Evolutionary conservation across 2,797 vertebrate genomes (phyloP).

Genomic region (Sebastes umbrosus): DNA sequence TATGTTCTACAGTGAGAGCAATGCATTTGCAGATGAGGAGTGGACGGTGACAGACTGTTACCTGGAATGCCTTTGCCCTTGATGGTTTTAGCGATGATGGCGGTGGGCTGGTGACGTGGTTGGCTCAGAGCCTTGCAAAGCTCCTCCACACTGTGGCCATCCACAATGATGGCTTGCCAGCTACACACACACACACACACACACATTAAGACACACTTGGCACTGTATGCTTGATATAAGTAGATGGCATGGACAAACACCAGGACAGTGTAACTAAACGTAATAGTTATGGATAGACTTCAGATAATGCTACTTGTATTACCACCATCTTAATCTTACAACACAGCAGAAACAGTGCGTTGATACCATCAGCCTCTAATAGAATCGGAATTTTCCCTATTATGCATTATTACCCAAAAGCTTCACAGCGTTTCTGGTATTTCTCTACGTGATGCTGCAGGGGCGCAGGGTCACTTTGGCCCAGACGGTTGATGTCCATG

Average conservation of each 20-base stretch:
- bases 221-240: not conserved
- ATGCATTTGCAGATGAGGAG: not conserved
- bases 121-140: conserved; percentile 95
- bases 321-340: not conserved
- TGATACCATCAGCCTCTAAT: not conserved
- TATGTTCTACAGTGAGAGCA: not conserved
- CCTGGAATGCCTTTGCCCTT: conserved; percentile 96
- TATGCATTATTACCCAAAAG: conserved; percentile 86
- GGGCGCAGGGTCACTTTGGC: conserved; percentile 92
- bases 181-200: conserved; percentile 70
- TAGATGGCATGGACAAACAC: not conserved
- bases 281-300: not conserved
- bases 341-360: not conserved
- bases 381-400: not conserved
- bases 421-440: conserved; percentile 94
- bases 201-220: not conserved
- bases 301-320: not conserved
- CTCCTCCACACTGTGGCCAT: conserved; percentile 96
- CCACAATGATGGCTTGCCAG: conserved; percentile 92
- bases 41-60: conserved; percentile 58
- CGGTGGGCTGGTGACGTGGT: conserved; percentile 91
- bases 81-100: conserved; percentile 94
- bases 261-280: not conserved
- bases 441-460: conserved; percentile 94
- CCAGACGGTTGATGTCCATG: conserved; percentile 95